Conservation (phyloP, 2,888 invertebrate species). For the Xestia c-nigrum region DNA sequence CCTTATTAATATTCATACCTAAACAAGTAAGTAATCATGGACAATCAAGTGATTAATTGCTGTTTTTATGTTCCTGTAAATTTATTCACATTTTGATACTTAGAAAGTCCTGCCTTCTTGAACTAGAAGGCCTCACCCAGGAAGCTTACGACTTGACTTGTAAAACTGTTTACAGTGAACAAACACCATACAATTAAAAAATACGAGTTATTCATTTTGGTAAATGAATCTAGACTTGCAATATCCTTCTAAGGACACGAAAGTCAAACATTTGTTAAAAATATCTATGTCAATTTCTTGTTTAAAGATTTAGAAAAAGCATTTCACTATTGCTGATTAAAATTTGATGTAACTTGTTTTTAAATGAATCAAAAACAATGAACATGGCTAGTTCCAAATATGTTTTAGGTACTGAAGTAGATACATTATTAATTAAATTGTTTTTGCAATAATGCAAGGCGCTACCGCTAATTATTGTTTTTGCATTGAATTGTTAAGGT, state of each 20-base stretch:
- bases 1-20: neutral
- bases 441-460: conserved; percentile 12
- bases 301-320: neutral
- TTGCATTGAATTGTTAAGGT: conserved; percentile 7
- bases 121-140: neutral
- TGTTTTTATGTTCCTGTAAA: neutral
- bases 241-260: neutral
- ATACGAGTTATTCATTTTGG: neutral
- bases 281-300: neutral
- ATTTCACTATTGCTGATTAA: neutral
- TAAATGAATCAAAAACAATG: neutral
- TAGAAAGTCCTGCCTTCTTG: neutral
- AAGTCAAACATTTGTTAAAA: neutral
- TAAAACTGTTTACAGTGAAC: neutral
- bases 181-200: neutral
- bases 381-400: neutral
- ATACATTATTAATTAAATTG: neutral
- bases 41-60: neutral
- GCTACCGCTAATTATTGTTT: neutral
- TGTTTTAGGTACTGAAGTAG: neutral
- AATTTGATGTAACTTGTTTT: neutral
- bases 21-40: neutral
- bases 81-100: neutral
- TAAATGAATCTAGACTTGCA: neutral
- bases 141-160: neutral